Percentiles rank a stretch among this genome's conserved stretches.
Evolutionary conservation across 2,888 invertebrate genomes (phyloP).

Genomic region (Hesperia comma): DNA sequence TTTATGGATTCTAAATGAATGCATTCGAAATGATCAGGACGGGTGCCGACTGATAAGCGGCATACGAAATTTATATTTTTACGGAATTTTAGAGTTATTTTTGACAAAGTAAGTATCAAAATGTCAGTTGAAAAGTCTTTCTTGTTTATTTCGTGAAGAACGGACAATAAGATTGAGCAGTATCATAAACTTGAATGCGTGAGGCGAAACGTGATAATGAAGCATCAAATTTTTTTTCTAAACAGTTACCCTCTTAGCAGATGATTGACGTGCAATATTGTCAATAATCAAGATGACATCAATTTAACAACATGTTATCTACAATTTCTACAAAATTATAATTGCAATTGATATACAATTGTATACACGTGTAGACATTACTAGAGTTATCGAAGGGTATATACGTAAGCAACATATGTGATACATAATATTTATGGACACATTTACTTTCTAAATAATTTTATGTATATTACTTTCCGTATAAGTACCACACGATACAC

Average conservation of each 20-base stretch:
- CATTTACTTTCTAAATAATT: conserved; percentile 1
- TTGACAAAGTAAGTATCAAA: too few species aligned
- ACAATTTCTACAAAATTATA: conserved; percentile 1
- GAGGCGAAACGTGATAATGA: neutral
- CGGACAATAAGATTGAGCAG: conserved; percentile 9
- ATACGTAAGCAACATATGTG: neutral
- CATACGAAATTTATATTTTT: neutral
- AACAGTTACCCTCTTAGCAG: neutral
- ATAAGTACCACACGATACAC: conserved; percentile 6
- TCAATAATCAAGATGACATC: neutral
- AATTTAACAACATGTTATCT: too few species aligned
- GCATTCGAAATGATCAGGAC: conserved; percentile 50
- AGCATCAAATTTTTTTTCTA: neutral
- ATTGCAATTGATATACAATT: neutral
- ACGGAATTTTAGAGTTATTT: too few species aligned
- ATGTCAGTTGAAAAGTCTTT: too few species aligned
- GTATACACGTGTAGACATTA: neutral
- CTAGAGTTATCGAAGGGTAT: neutral
- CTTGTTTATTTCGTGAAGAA: neutral
- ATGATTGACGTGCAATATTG: neutral
- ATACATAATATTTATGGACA: conserved; percentile 6
- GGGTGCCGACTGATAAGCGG: conserved; percentile 47
- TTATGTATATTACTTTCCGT: neutral
- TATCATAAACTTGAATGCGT: neutral
- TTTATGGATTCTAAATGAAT: conserved; percentile 36